A percentile compares a stretch with the other conserved stretches of the same genome.
Evolutionary conservation across 2,113 vertebrate species (phyloP).

Genomic region (Sander lucioperca): DNA sequence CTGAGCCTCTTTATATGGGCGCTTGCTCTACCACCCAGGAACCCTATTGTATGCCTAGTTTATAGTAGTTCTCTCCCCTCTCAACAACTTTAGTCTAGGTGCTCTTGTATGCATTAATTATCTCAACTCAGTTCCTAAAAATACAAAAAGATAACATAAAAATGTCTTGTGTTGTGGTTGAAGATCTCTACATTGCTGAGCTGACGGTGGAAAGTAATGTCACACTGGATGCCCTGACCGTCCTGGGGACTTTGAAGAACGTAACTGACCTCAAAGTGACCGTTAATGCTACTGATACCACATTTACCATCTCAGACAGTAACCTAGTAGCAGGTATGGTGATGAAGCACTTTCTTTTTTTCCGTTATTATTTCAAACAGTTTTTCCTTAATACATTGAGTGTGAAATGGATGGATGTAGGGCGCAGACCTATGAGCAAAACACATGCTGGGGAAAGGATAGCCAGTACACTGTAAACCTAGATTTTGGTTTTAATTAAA

Average conservation of each 20-base stretch:
- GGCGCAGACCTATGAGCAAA: no score
- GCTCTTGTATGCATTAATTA: neutral
- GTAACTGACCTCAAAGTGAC: accelerated
- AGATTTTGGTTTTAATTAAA: no score
- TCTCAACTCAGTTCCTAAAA: neutral
- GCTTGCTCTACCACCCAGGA: no score
- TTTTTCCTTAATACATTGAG: neutral
- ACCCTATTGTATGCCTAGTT: neutral
- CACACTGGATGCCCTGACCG: slow-evolving; percentile 34
- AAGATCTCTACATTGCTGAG: slow-evolving; percentile 57
- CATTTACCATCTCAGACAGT: neutral
- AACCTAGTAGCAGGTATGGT: slow-evolving; percentile 64
- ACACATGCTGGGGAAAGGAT: no score
- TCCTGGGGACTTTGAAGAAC: slow-evolving; percentile 25
- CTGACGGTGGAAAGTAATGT: slow-evolving; percentile 77
- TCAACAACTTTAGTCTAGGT: neutral
- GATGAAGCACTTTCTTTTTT: neutral
- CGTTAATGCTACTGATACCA: accelerated
- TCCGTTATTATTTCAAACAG: neutral
- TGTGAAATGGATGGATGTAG: neutral
- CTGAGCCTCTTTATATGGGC: no score
- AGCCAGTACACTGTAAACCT: no score
- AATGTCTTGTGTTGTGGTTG: neutral
- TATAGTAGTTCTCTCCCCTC: neutral
- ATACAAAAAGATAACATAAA: neutral